phyloP scores from a whole-genome alignment of 2,797 vertebrate species.

The Diplodus puntazzo region DNA sequence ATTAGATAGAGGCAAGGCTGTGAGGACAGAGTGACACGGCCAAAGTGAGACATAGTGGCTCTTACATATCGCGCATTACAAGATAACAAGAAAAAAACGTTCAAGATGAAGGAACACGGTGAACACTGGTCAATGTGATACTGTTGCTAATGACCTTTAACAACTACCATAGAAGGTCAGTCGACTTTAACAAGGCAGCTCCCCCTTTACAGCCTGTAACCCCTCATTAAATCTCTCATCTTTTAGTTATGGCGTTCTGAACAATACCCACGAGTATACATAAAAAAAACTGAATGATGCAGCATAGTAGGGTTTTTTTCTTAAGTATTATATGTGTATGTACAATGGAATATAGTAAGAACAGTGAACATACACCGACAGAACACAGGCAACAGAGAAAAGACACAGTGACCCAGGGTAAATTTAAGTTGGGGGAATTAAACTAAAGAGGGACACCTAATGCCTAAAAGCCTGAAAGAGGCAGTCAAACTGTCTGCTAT shows the following conservation, averaged over 20 bases:
- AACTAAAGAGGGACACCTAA: conserved; percentile 15
- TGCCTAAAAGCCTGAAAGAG: background rate
- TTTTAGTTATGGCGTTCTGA: background rate
- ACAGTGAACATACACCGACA: background rate
- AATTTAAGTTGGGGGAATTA: background rate
- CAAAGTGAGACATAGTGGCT: conserved; percentile 80
- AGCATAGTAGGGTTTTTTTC: background rate
- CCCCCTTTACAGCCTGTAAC: conserved; percentile 3
- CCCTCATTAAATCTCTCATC: background rate
- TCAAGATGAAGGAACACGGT: conserved; percentile 73
- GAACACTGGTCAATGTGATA: conserved; percentile 79
- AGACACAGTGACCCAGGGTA: background rate
- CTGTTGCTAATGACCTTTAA: conserved; percentile 69
- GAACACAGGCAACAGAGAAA: background rate
- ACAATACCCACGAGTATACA: background rate
- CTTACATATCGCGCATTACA: conserved; percentile 73
- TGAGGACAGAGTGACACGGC: conserved; percentile 85
- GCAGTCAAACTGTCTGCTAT: conserved; percentile 6
- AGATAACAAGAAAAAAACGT: conserved; percentile 82
- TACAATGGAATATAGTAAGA: background rate
- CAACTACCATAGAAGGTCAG: conserved; percentile 62
- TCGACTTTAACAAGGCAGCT: conserved; percentile 18
- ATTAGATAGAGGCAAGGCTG: conserved; percentile 79
- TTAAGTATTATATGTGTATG: background rate
- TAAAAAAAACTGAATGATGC: background rate